Conservation (phyloP, 2,797 vertebrate species). For the Sebastes iracundus region DNA sequence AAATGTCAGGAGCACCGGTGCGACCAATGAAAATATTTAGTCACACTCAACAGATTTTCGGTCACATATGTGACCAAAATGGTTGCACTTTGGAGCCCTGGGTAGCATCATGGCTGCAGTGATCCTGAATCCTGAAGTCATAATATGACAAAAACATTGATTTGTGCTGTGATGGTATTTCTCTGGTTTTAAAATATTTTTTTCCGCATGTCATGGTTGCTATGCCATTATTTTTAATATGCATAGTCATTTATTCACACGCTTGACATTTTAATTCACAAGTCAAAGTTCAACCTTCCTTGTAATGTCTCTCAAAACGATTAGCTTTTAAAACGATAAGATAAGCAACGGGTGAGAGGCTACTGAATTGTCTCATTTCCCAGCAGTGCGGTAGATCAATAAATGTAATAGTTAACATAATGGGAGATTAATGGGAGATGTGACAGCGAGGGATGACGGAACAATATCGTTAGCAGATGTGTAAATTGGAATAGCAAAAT, state of each 20-base stretch:
- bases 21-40: too few relatives aligned
- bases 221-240: neutral
- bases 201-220: neutral
- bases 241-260: neutral
- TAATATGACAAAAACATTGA: neutral
- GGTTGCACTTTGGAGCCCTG: neutral
- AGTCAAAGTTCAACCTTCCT: conserved; percentile 15
- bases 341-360: conserved; percentile 19
- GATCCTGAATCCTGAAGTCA: neutral
- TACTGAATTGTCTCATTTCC: conserved; percentile 34
- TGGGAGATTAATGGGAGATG: conserved; percentile 35
- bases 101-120: conserved; percentile 12
- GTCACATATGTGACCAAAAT: too few relatives aligned
- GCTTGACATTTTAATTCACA: conserved; percentile 29
- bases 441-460: conserved; percentile 6
- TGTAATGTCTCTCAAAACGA: conserved; percentile 1
- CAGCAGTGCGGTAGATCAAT: conserved; percentile 32
- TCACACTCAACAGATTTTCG: too few relatives aligned
- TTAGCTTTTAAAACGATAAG: conserved; percentile 23
- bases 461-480: neutral
- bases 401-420: conserved; percentile 35
- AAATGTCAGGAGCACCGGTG: too few relatives aligned
- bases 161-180: neutral
- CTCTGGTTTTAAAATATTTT: neutral
- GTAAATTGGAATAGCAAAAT: neutral